A percentile compares a stretch with the other conserved stretches of the same genome.
Conservation (phyloP, 2,113 vertebrate genomes). For the Cyanistes caeruleus region DNA sequence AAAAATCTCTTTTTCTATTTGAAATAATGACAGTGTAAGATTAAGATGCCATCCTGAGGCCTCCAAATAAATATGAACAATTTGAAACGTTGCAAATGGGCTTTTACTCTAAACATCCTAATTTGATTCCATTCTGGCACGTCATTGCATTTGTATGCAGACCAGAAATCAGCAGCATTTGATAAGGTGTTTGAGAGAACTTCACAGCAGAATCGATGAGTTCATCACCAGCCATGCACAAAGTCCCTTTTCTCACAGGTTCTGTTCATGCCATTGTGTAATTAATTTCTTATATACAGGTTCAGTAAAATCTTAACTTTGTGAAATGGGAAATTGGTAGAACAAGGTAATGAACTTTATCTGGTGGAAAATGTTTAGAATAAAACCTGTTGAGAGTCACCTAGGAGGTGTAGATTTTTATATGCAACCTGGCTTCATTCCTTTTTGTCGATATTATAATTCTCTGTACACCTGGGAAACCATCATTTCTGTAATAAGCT, state of each 20-base stretch:
- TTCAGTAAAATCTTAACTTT: background rate
- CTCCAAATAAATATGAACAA: slow-evolving; percentile 12
- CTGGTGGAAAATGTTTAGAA: background rate
- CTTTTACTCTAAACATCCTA: slow-evolving; percentile 1
- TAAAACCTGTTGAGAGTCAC: background rate
- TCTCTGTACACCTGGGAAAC: background rate
- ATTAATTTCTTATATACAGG: slow-evolving; percentile 39
- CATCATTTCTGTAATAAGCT: background rate
- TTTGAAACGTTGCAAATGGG: background rate
- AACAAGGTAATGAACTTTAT: background rate
- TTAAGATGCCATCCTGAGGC: slow-evolving; percentile 25
- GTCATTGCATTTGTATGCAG: background rate
- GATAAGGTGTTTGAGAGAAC: background rate
- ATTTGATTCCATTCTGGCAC: slow-evolving; percentile 42
- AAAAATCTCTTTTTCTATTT: slow-evolving; percentile 34
- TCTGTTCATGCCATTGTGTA: slow-evolving; percentile 25
- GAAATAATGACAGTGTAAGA: background rate
- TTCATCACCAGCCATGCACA: background rate
- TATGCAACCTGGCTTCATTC: background rate
- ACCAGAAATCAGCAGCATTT: background rate
- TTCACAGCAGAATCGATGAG: background rate
- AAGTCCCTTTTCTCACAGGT: slow-evolving; percentile 25
- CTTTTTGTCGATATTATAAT: background rate
- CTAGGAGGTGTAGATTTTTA: background rate
- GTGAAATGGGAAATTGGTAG: background rate